Evolutionary conservation across 2,113 vertebrate species (phyloP).

Genomic region (Nibea coibor): DNA sequence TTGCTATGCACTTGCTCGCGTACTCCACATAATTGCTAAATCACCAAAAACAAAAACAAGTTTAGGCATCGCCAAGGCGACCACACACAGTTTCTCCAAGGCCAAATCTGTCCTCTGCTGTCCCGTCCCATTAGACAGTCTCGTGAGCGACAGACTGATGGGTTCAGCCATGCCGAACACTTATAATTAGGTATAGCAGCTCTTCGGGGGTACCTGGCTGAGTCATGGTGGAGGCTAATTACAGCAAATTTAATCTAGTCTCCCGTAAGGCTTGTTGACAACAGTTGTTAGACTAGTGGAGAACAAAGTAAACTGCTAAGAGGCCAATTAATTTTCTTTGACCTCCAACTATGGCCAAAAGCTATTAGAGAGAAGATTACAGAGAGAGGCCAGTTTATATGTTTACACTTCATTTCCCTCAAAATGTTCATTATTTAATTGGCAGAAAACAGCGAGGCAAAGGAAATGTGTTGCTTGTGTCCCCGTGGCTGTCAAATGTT

Average conservation of each 20-base stretch:
- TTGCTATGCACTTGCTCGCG: constrained; percentile 28
- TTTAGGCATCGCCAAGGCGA: constrained; percentile 29
- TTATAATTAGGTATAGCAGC: constrained; percentile 57
- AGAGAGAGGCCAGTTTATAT: constrained; percentile 41
- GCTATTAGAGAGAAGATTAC: constrained; percentile 37
- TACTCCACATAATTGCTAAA: constrained; percentile 29
- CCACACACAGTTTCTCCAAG: constrained; percentile 18
- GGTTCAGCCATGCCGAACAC: constrained; percentile 41
- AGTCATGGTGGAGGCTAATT: constrained; percentile 48
- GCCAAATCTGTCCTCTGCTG: constrained; percentile 22
- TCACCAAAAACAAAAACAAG: background rate
- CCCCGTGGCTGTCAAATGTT: constrained; percentile 46
- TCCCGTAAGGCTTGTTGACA: constrained; percentile 46
- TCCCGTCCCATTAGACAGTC: constrained; percentile 29
- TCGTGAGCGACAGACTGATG: constrained; percentile 40
- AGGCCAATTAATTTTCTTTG: constrained; percentile 49
- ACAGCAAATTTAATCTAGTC: constrained; percentile 45
- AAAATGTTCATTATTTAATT: constrained; percentile 60
- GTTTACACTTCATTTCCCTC: constrained; percentile 60
- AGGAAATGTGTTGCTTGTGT: constrained; percentile 46
- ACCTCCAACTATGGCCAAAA: constrained; percentile 37
- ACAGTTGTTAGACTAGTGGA: constrained; percentile 31
- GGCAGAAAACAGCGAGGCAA: constrained; percentile 51
- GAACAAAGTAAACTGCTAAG: constrained; percentile 42
- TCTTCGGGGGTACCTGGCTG: constrained; percentile 61